Base-by-base conservation (phyloP, 2,888 invertebrate species). In the Mythimna loreyi region DNA sequence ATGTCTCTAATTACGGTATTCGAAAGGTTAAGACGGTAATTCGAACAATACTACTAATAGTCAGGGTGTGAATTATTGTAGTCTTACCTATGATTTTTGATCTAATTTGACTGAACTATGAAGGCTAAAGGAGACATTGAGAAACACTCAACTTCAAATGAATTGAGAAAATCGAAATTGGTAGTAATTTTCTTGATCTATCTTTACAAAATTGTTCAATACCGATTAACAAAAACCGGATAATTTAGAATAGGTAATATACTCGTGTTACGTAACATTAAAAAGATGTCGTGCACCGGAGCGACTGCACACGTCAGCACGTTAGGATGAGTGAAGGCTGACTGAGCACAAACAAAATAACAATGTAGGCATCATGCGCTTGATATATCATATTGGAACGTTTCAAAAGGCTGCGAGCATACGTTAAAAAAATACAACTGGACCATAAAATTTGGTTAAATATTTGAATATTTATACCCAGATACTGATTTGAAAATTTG, bases 301-400 rank as follows among this genome's bases (percentile, higher is more conserved):
- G 33, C 21, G 25, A 11, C n/a, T 40, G n/a, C 40, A 50, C 25
- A n/a, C 30, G 50, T 47, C 61, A 3, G n/a, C 56, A 33, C 55
- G 67, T 45, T 59, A 68, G 30, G 33, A 21, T 60, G 45, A 63
- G 45, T 73, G 30, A 73, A 33, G n/a, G 45, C 7, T 56, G n/a
- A 16, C 50, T 43, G 47, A 40, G 47, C 45, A 30, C 28, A 16
- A 62, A 50, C 23, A 63, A 74, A 75, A 50, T 40, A 63, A 64
- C 63, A 63, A 52, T 55, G 50, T 30, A 21, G 7, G 45, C 28
- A 49, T 21, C 36, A 58, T 45, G 55, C 11, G 13, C n/a, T 11
- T 50, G 49, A 36, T 45, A 43, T 36, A 40, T 33, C 49, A 8
- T 55, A 40, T 59, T 36, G 28, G 33, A 19, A 55, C 1, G 55